phyloP scores from a whole-genome alignment of 2,797 vertebrate species.

The Myotis myotis region DNA sequence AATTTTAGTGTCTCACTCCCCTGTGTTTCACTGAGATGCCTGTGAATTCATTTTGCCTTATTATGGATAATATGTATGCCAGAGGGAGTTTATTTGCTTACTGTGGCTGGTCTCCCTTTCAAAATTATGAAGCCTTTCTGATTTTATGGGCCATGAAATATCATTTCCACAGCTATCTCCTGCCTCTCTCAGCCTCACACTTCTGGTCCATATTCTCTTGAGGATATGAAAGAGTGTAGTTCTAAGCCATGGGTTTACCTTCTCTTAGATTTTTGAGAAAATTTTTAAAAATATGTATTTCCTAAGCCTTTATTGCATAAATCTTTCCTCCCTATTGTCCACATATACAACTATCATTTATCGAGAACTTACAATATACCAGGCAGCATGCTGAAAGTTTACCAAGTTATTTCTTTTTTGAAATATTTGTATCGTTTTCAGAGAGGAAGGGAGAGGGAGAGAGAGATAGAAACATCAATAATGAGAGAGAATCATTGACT shows the following conservation, averaged over 20 bases:
- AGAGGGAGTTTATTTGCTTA: conserved; percentile 50
- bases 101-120: conserved; percentile 33
- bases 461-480: too few relatives aligned
- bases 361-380: neutral
- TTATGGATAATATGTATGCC: conserved; percentile 55
- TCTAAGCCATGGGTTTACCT: neutral
- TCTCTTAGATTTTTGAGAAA: neutral
- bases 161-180: neutral
- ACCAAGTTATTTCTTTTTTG: neutral
- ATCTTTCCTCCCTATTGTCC: neutral
- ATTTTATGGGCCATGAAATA: conserved; percentile 53
- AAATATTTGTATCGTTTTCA: too few relatives aligned
- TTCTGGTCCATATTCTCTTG: neutral
- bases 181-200: neutral
- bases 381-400: neutral
- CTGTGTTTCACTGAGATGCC: neutral
- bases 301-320: neutral
- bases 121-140: conserved; percentile 52
- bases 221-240: neutral
- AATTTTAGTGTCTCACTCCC: conserved; percentile 50
- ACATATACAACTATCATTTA: neutral
- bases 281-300: neutral
- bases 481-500: too few relatives aligned
- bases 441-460: too few relatives aligned
- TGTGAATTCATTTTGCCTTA: conserved; percentile 63